Evolutionary conservation across 2,113 vertebrate species (phyloP).

Genomic region (Salvelinus sp.): DNA sequence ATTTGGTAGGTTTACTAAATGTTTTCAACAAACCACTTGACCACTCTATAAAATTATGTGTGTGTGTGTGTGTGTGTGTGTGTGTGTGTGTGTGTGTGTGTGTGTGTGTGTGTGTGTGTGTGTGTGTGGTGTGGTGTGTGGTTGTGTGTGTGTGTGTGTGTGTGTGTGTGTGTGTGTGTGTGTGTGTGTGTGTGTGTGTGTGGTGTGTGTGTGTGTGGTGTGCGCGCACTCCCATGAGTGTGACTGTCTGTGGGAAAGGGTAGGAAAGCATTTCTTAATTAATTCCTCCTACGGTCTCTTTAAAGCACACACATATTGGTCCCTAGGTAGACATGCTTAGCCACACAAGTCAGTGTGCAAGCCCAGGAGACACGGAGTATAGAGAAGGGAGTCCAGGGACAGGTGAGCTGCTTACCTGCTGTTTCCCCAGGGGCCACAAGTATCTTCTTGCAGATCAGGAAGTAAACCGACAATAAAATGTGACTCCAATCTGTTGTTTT

Average conservation of each 20-base stretch:
- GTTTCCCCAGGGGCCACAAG: conserved; percentile 52
- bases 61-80: not conserved
- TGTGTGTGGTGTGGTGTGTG: not conserved
- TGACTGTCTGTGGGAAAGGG: not conserved
- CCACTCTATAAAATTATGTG: too few species aligned
- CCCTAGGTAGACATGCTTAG: conserved; percentile 14
- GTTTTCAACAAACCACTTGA: too few species aligned
- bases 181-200: not conserved
- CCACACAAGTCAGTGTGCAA: not conserved
- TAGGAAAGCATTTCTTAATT: conserved; percentile 25
- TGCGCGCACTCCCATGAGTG: too few species aligned
- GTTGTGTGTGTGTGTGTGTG: not conserved
- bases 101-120: not conserved
- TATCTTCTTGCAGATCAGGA: conserved; percentile 30
- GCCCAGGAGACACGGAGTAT: conserved; percentile 24
- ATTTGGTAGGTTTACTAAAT: not conserved
- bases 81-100: not conserved
- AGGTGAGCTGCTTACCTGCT: conserved; percentile 57
- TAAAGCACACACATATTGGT: conserved; percentile 6
- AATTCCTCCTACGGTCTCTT: conserved; percentile 9
- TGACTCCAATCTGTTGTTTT: not conserved
- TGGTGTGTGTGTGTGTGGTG: not conserved
- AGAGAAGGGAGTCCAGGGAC: conserved; percentile 25
- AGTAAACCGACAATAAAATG: not conserved
- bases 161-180: too few species aligned